Conservation (phyloP, 2,888 invertebrate genomes). For the Idaea aversata region DNA sequence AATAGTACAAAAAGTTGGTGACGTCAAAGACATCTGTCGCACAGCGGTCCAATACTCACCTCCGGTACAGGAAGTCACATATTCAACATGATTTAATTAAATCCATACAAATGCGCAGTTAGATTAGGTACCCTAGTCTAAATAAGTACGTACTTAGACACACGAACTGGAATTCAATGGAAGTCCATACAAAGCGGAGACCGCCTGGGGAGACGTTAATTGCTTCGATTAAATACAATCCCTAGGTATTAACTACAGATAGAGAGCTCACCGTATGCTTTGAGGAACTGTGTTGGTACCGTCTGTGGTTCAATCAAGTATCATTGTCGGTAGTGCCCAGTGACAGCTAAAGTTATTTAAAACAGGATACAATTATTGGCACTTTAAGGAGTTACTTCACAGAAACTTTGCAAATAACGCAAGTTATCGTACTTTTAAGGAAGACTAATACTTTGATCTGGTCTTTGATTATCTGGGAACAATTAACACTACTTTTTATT, state of each 20-base stretch:
- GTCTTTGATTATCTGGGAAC: too few species aligned
- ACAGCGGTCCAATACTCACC: background rate
- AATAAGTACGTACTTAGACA: background rate
- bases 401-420: too few species aligned
- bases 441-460: too few species aligned
- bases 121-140: background rate
- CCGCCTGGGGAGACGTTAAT: background rate
- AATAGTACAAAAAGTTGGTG: background rate
- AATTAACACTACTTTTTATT: too few species aligned
- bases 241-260: background rate
- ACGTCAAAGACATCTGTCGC: background rate
- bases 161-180: background rate
- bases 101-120: background rate
- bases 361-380: too few species aligned
- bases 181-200: background rate
- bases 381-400: too few species aligned
- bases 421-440: too few species aligned
- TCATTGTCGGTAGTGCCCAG: too few species aligned
- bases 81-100: background rate
- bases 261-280: too few species aligned
- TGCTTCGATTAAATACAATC: background rate
- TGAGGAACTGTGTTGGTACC: too few species aligned
- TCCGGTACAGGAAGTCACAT: background rate
- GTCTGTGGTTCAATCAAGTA: too few species aligned
- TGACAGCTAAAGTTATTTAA: too few species aligned